phyloP scores from a whole-genome alignment of 1,140 invertebrate genomes.

The Zaprionus gabonicus region DNA sequence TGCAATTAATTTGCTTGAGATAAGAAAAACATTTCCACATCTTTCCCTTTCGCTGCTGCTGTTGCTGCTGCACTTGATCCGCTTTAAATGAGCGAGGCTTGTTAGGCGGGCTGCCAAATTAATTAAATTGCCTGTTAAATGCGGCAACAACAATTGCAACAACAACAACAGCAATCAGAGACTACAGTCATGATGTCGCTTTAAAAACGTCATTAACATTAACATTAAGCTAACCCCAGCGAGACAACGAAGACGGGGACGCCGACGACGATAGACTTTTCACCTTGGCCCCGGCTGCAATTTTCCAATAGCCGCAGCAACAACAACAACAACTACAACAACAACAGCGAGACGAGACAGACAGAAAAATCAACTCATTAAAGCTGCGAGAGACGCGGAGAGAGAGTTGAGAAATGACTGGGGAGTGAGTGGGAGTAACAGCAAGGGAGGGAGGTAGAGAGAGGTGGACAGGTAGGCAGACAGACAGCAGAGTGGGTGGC shows the following conservation, averaged over 20 bases:
- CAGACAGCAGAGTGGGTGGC: conserved; percentile 4
- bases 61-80: conserved; percentile 34
- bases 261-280: conserved; percentile 57
- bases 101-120: conserved; percentile 46
- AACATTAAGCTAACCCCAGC: conserved; percentile 60
- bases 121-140: conserved; percentile 53
- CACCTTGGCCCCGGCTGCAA: conserved; percentile 63
- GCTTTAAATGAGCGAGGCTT: conserved; percentile 36
- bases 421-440: neutral
- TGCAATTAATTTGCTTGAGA: neutral
- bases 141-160: conserved; percentile 18
- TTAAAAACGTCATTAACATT: conserved; percentile 76
- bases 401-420: conserved; percentile 4
- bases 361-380: conserved; percentile 55
- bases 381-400: conserved; percentile 16
- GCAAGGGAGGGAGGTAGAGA: neutral
- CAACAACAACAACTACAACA: conserved; percentile 25
- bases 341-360: conserved; percentile 46
- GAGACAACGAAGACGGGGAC: neutral
- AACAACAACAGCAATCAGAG: conserved; percentile 18
- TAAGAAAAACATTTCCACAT: conserved; percentile 1
- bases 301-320: conserved; percentile 41
- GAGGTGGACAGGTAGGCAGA: neutral
- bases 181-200: conserved; percentile 64
- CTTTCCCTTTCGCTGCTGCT: conserved; percentile 9